Evolutionary conservation across 2,888 invertebrate species (phyloP), one percentile per base, ranked within the genome.

Genomic region (Taphrorychus bicolor): DNA sequence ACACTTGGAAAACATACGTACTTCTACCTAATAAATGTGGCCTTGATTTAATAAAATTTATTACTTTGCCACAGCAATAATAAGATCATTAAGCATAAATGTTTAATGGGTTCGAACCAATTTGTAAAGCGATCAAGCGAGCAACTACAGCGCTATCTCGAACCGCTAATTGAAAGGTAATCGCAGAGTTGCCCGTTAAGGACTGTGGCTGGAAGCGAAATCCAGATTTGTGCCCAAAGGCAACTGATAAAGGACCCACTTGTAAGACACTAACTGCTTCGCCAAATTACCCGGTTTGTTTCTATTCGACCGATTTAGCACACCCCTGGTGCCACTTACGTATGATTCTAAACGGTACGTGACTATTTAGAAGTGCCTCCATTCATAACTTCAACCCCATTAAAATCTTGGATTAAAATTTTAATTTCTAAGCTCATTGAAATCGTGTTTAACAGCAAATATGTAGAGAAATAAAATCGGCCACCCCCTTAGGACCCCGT

Each of bases 131-230:
- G 24, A 54, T 32, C 54, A 54, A 54, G 32, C 54, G 54, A 75
- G 74, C 72, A 80, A 81, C 81, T 81, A n/a, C n/a, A 81, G 79
- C 80, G 77, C 78, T 82, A 82, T 82, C 82, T 82, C 19, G 75
- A 78, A 78, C 78, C 77, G 75, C 77, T 78, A 75, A 78, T 78
- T 74, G 76, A 82, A 82, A 82, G 80, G 79, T 82, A 82, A 82
- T 82, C 81, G 82, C 78, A 77, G 78, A 80, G 79, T 80, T 77
- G 73, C 77, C 80, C 80, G 80, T 80, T 82, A 81, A 80, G 76
- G 69, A 73, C 69, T 76, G 75, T 73, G 77, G 76, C 79, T 73
- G 70, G 76, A 78, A 79, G 78, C 79, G 78, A 80, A 79, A 76
- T 77, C 75, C 77, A 79, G 78, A 77, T 79, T 77, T 77, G 74